Base-by-base conservation (phyloP, 2,113 vertebrate species). In the Lagopus muta region DNA sequence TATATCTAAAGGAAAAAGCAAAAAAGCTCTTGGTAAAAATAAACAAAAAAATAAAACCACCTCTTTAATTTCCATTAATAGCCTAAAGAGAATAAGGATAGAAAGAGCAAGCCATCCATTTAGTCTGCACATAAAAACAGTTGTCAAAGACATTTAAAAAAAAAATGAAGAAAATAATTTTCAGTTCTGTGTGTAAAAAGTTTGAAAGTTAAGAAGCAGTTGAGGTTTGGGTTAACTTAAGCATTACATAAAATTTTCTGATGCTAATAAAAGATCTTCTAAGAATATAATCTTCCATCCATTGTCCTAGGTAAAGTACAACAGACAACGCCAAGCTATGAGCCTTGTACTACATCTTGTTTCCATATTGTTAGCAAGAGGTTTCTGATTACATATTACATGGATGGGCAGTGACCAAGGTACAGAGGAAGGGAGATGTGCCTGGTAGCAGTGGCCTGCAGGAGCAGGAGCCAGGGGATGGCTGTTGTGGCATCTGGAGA, bases 301-400 rank as follows among this genome's bases (percentile, higher is more conserved):
- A 2, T 1, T 1, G 17, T 34, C 52, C 42, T 20, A 22, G 43
- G 0, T 13, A 9, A 0, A 0, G 2, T 27, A 10, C n/a, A 8
- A 0, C 5, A 24, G 0, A 0, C 13, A 8, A 5, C 25, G 6
- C 10, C 45, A 9, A 65, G 3, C 10, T 9, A 0, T 3, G 28
- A 30, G 40, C 77, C 45, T 34, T 50, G 54, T 15, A 3, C 9
- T 32, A 2, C 3, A 0, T 5, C 21, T 40, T 20, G 30, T 17
- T 30, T 75, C 66, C 64, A 32, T 7, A 3, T 27, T 13, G 0
- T 4, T 30, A 3, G 30, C 4, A 30, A 18, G 27, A 60, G 3
- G 5, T 28, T 40, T 10, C 61, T 42, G 48, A n/a, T 1, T 7
- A 1, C 1, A 7, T 77, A 1, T 2, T 0, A 27, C n/a, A 5